Conservation (phyloP, 1,140 invertebrate genomes). For the Tigriopus japonicus region DNA sequence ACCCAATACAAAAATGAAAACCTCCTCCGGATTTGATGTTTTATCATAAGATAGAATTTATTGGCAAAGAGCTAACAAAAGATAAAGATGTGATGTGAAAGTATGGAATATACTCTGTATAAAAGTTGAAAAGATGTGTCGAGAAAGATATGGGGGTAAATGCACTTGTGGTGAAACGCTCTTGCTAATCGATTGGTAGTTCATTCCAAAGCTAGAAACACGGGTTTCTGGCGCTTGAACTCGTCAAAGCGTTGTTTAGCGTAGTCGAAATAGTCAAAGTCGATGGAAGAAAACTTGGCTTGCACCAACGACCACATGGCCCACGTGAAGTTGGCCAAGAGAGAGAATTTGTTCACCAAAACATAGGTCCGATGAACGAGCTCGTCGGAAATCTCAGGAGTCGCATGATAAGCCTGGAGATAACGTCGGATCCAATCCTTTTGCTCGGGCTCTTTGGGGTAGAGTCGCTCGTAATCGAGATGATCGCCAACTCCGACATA, state of each 20-base stretch:
- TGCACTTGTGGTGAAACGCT: no score
- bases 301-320: slow-evolving; percentile 80
- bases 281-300: slow-evolving; percentile 66
- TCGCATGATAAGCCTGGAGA: slow-evolving; percentile 38
- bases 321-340: slow-evolving; percentile 77
- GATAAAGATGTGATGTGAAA: no score
- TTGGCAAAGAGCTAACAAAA: no score
- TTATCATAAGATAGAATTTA: no score
- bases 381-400: slow-evolving; percentile 25
- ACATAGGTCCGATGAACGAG: slow-evolving; percentile 48
- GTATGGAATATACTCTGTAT: no score
- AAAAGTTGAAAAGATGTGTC: no score
- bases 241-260: slow-evolving; percentile 21
- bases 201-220: no score
- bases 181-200: no score
- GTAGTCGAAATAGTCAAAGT: slow-evolving; percentile 84
- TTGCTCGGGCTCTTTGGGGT: slow-evolving; percentile 61
- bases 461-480: slow-evolving; percentile 43
- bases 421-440: slow-evolving; percentile 58
- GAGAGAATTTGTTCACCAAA: slow-evolving; percentile 56
- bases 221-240: background rate
- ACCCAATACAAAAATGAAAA: no score
- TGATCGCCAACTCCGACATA: slow-evolving; percentile 56
- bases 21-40: no score
- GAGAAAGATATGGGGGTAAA: no score